Conservation (phyloP, 2,113 vertebrate genomes). For the Macroglossus sobrinus region DNA sequence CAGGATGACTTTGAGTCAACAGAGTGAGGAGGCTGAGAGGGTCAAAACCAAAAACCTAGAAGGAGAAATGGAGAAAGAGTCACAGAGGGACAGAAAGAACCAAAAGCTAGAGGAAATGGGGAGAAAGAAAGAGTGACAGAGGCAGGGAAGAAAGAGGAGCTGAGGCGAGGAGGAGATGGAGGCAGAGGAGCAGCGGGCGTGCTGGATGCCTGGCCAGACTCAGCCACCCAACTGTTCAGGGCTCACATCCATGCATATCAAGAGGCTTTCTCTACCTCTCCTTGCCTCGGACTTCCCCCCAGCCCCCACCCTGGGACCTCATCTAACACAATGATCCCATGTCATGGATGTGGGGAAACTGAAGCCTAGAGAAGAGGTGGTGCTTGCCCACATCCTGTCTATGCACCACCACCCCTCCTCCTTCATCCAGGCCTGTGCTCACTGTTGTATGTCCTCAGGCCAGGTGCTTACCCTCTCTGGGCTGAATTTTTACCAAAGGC, state of each 20-base stretch:
- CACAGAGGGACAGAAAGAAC: neutral
- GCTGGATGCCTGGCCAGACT: neutral
- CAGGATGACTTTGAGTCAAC: neutral
- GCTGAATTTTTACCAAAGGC: neutral
- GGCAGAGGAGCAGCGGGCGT: fast-evolving
- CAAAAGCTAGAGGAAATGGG: neutral
- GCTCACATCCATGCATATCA: neutral
- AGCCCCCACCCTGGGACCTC: neutral
- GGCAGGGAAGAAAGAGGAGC: too few relatives aligned
- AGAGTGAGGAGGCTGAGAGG: neutral
- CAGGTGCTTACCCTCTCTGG: neutral
- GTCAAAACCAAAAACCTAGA: neutral
- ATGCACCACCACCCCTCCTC: neutral
- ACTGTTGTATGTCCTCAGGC: neutral
- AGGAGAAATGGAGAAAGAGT: neutral
- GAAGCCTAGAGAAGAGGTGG: neutral
- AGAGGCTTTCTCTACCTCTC: neutral
- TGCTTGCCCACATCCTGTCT: neutral
- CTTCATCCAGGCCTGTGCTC: neutral
- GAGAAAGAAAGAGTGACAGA: neutral
- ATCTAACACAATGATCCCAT: neutral
- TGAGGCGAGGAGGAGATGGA: neutral
- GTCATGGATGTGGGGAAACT: neutral
- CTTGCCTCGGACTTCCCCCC: fast-evolving
- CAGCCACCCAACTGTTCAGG: neutral